Percentiles rank a stretch among this genome's conserved stretches.
Conservation (phyloP, 2,888 invertebrate species). For the Muschampia plurimacula region DNA sequence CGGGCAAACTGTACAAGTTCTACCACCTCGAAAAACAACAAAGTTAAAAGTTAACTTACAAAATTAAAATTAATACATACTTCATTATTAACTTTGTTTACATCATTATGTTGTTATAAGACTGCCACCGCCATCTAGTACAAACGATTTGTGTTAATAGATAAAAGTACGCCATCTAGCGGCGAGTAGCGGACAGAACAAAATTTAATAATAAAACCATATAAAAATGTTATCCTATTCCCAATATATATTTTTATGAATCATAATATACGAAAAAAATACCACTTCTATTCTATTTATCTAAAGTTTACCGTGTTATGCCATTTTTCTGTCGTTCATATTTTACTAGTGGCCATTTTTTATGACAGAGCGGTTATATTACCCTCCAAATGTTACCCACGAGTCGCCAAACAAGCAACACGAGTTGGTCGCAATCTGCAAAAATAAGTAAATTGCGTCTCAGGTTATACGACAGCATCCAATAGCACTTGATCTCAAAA, state of each 20-base stretch:
- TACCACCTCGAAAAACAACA: too few species aligned
- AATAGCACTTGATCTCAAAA: constrained; percentile 49
- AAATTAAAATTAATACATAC: background rate
- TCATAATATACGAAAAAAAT: background rate
- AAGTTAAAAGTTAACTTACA: too few species aligned
- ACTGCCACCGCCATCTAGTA: constrained; percentile 19
- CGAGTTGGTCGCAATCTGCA: constrained; percentile 64
- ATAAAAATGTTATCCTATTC: background rate
- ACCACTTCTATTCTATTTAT: background rate
- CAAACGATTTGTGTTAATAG: background rate
- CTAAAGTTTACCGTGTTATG: background rate
- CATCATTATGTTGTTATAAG: background rate
- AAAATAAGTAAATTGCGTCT: constrained; percentile 72
- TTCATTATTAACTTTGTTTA: background rate
- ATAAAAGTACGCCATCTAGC: constrained; percentile 18
- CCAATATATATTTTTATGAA: background rate
- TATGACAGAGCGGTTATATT: constrained; percentile 22
- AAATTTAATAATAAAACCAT: background rate
- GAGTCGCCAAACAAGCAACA: constrained; percentile 81
- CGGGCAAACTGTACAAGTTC: too few species aligned
- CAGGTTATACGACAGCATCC: constrained; percentile 51
- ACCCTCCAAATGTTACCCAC: constrained; percentile 61
- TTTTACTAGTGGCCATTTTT: constrained; percentile 27
- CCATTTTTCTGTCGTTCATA: background rate
- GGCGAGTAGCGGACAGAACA: constrained; percentile 16